phyloP scores from a whole-genome alignment of 35 echinoderm and acorn worm genomes.

The Ophioderma brevispina region DNA sequence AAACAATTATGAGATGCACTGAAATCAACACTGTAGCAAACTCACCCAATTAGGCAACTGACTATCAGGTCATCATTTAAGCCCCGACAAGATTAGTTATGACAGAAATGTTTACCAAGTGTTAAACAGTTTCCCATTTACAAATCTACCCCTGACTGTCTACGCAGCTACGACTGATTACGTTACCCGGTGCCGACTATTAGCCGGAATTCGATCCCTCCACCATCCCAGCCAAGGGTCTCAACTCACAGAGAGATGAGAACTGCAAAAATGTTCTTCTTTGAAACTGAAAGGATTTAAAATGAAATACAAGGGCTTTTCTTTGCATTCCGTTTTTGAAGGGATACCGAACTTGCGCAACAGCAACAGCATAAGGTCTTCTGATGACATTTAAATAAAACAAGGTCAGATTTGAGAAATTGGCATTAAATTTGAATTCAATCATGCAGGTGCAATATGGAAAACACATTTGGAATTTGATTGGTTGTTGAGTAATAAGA shows the following conservation, averaged over 20 bases:
- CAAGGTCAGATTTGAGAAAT: not conserved
- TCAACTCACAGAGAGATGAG: not conserved
- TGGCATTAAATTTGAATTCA: not conserved
- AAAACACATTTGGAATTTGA: no score
- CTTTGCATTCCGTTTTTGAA: no score
- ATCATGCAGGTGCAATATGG: not conserved
- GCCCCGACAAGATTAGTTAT: not conserved
- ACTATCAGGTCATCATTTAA: not conserved
- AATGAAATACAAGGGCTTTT: no score
- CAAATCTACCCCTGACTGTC: not conserved
- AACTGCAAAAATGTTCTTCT: not conserved
- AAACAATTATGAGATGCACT: no score
- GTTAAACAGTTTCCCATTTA: not conserved
- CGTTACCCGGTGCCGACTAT: constrained; percentile 7
- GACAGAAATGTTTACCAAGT: constrained; percentile 13
- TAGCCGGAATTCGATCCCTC: not conserved
- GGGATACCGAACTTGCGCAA: no score
- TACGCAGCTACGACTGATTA: not conserved
- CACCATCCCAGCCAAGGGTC: not conserved
- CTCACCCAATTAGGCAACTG: not conserved
- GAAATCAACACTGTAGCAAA: no score
- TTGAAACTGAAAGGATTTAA: not conserved
- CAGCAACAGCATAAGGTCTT: no score
- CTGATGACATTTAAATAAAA: no score
- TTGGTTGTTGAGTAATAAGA: no score